Conservation (phyloP, 2,797 vertebrate genomes). For the Vespertilio murinus region DNA sequence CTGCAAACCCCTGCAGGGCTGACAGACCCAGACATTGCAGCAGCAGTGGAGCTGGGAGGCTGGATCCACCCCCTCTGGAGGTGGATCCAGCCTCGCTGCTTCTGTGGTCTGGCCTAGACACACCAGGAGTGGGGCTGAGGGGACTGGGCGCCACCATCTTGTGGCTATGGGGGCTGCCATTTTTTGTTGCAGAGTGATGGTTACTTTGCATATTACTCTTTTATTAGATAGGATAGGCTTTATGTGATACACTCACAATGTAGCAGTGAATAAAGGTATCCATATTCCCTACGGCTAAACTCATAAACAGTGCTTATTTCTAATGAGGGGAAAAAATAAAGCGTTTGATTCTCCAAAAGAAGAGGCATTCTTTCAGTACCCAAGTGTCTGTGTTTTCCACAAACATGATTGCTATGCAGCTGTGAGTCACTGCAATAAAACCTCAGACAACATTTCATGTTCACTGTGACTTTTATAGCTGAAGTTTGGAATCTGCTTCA, state of each 20-base stretch:
- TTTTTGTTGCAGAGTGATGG: no score
- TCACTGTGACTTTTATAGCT: constrained; percentile 45
- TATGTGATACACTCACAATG: not conserved
- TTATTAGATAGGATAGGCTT: not conserved
- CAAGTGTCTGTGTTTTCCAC: not conserved
- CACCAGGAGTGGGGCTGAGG: no score
- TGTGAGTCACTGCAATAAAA: constrained; percentile 19
- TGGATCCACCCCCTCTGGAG: no score
- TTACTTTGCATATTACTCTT: no score
- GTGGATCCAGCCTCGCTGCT: no score
- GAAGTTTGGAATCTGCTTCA: not conserved
- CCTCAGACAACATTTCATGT: not conserved
- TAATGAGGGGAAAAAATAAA: not conserved
- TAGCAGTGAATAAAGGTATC: not conserved
- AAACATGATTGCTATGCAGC: constrained; percentile 12
- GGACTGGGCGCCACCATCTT: no score
- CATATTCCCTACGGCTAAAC: not conserved
- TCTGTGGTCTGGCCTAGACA: no score
- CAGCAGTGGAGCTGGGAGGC: no score
- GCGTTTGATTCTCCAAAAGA: not conserved
- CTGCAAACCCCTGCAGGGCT: no score
- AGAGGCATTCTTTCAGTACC: not conserved
- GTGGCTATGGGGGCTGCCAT: no score
- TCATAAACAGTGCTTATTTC: not conserved
- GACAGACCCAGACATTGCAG: no score